Conservation (phyloP, 2,113 vertebrate genomes). For the Rhinichthys klamathensis region DNA sequence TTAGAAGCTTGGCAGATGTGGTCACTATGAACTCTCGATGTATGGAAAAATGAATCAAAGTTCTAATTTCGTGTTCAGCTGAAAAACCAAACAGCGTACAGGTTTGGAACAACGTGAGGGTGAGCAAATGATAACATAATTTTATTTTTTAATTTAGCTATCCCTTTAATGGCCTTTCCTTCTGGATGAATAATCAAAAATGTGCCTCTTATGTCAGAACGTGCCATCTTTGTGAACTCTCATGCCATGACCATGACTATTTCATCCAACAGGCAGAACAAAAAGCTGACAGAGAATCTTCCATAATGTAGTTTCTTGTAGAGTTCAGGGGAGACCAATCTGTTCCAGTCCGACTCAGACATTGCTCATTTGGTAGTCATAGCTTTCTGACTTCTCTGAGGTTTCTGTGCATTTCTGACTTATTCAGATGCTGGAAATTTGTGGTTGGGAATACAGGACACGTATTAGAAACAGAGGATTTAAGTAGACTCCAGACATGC, state of each 20-base stretch:
- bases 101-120: background rate
- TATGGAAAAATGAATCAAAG: background rate
- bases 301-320: constrained; percentile 37
- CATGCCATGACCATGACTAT: constrained; percentile 21
- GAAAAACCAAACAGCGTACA: background rate
- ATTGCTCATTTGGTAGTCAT: constrained; percentile 12
- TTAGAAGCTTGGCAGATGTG: background rate
- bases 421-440: background rate
- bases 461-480: background rate
- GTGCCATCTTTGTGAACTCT: constrained; percentile 16
- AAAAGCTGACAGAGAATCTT: constrained; percentile 39
- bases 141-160: background rate
- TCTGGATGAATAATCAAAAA: constrained; percentile 5
- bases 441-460: constrained; percentile 21
- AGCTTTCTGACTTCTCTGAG: background rate
- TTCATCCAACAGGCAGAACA: constrained; percentile 26
- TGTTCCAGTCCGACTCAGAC: constrained; percentile 1
- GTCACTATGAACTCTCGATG: background rate
- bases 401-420: constrained; percentile 27
- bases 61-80: background rate
- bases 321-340: constrained; percentile 26
- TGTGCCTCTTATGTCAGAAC: background rate
- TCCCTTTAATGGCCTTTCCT: background rate
- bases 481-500: background rate
- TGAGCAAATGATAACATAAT: background rate